phyloP scores from a whole-genome alignment of 1,140 invertebrate species.

The Drosophila baimaii region DNA sequence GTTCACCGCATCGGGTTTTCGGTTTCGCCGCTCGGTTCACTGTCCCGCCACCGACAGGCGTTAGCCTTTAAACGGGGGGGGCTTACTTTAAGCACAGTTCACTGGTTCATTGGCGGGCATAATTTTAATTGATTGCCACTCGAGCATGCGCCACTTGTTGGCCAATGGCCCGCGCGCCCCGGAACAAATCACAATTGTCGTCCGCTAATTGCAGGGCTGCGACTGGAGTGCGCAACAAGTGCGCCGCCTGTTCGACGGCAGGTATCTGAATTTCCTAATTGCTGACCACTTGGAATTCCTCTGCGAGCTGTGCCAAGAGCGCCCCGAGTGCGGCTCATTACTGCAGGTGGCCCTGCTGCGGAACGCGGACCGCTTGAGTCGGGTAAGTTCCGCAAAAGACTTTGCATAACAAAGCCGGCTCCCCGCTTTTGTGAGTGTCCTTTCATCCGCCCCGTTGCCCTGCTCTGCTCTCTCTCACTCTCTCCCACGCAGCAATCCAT shows the following conservation, averaged over 20 bases:
- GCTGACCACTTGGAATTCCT: constrained; percentile 82
- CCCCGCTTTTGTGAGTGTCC: constrained; percentile 16
- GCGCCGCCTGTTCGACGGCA: constrained; percentile 65
- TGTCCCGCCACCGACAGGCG: constrained; percentile 16
- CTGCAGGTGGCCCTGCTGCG: constrained; percentile 63
- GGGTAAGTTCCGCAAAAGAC: constrained; percentile 55
- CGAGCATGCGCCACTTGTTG: constrained; percentile 71
- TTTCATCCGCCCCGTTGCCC: not conserved
- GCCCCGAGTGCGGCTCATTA: constrained; percentile 76
- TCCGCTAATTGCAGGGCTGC: constrained; percentile 66
- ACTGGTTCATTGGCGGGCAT: constrained; percentile 48
- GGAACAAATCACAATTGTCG: constrained; percentile 46
- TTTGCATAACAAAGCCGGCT: constrained; percentile 63
- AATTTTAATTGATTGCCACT: constrained; percentile 81
- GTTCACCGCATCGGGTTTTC: constrained; percentile 65
- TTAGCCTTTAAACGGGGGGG: constrained; percentile 47
- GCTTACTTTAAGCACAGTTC: constrained; percentile 50
- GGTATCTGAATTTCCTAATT: constrained; percentile 83
- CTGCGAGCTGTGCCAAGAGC: constrained; percentile 77
- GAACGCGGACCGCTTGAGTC: constrained; percentile 52
- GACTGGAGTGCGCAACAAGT: constrained; percentile 83
- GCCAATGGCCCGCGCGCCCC: constrained; percentile 48
- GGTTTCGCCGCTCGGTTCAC: constrained; percentile 32
- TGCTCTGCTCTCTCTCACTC: constrained; percentile 1
- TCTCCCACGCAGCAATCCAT: constrained; percentile 59